Evolutionary conservation across 2,113 vertebrate genomes (phyloP).

Genomic region (Gavia stellata): DNA sequence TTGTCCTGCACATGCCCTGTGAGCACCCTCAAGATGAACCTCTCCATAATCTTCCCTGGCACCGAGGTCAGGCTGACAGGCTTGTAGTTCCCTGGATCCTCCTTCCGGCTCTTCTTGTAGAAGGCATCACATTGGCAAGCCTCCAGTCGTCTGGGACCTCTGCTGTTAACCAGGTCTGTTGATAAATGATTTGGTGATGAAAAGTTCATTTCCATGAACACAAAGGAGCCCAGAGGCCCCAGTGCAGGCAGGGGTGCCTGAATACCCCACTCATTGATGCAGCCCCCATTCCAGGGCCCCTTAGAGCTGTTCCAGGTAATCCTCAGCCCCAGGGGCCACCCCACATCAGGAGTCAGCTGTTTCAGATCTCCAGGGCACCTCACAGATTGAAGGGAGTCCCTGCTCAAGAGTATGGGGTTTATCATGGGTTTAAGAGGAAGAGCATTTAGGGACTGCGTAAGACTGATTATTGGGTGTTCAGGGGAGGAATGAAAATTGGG

Average conservation of each 20-base stretch:
- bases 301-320: neutral
- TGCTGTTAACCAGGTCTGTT: too few species aligned
- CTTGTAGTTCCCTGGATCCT: too few species aligned
- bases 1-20: too few species aligned
- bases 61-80: too few species aligned
- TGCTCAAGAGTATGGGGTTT: neutral
- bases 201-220: neutral
- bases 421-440: neutral
- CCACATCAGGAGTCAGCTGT: neutral
- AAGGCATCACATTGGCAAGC: too few species aligned
- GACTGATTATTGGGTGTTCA: neutral
- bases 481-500: neutral
- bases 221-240: neutral
- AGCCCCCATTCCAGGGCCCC: too few species aligned
- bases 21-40: too few species aligned
- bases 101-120: too few species aligned
- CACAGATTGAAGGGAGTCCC: neutral
- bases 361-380: too few species aligned
- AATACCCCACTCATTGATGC: neutral
- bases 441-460: neutral
- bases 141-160: too few species aligned
- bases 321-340: neutral
- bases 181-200: too few species aligned
- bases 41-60: too few species aligned
- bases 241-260: neutral